Percentiles rank a stretch among this genome's conserved stretches.
phyloP scores from a whole-genome alignment of 2,888 invertebrate genomes.

The Syritta pipiens region DNA sequence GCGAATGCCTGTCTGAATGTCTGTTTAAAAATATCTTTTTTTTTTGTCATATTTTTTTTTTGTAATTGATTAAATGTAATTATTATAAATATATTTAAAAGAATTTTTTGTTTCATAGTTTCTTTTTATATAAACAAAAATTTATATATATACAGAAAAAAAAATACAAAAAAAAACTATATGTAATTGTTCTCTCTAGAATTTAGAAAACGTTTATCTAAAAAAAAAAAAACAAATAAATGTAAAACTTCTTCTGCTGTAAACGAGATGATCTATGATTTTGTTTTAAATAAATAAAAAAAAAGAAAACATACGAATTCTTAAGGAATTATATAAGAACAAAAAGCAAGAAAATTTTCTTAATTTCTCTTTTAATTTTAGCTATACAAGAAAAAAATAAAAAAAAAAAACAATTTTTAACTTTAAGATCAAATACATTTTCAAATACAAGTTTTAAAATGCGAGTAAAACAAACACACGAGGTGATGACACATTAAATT shows the following conservation, averaged over 20 bases:
- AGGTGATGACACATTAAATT: conserved; percentile 33
- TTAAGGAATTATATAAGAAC: too few species aligned
- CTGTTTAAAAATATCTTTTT: conserved; percentile 19
- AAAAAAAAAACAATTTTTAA: neutral
- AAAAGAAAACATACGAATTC: too few species aligned
- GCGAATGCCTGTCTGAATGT: conserved; percentile 58
- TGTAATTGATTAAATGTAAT: conserved; percentile 34
- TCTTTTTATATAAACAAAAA: conserved; percentile 22
- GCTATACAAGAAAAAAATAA: too few species aligned
- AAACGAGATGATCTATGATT: neutral
- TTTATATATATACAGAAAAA: conserved; percentile 14
- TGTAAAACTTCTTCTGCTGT: conserved; percentile 30
- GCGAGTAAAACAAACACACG: conserved; percentile 9
- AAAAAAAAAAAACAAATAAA: conserved; percentile 16
- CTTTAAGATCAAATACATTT: conserved; percentile 7
- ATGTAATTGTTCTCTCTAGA: conserved; percentile 54
- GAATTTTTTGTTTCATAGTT: conserved; percentile 47
- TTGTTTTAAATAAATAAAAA: neutral
- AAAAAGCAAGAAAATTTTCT: too few species aligned
- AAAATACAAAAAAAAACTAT: conserved; percentile 8
- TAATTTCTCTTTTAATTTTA: too few species aligned
- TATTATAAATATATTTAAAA: too few species aligned
- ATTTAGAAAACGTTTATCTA: conserved; percentile 34
- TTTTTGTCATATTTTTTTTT: conserved; percentile 12
- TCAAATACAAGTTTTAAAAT: conserved; percentile 1